These are phyloP conservation scores for Leptopilina myrica DNA, from an alignment of 2,888 invertebrate genomes.

Conservation along the genomic window DNA sequence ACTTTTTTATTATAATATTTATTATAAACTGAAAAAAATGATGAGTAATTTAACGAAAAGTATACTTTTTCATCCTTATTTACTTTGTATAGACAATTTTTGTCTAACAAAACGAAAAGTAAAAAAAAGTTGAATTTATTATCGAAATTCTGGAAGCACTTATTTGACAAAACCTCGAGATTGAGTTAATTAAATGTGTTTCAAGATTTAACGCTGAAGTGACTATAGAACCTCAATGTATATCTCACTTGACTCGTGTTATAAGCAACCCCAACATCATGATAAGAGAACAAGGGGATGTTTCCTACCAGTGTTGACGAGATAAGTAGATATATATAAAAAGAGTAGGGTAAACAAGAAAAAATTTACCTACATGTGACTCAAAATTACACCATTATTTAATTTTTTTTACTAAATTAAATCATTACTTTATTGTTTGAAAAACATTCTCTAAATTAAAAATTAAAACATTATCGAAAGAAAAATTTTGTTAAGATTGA, in stretches of 20 bases:
- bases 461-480: too few relatives aligned
- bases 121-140: background rate
- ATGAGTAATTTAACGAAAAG: too few relatives aligned
- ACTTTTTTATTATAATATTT: too few relatives aligned
- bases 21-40: background rate
- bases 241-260: constrained; percentile 5
- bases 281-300: constrained; percentile 26
- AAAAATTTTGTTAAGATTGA: too few relatives aligned
- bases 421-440: too few relatives aligned
- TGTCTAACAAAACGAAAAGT: background rate
- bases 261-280: constrained; percentile 22
- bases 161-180: background rate
- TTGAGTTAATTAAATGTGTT: constrained; percentile 9
- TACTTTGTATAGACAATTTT: too few relatives aligned
- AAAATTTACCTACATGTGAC: background rate
- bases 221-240: background rate
- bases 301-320: background rate
- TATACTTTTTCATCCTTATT: too few relatives aligned
- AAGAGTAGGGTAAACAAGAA: background rate
- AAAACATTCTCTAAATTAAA: too few relatives aligned
- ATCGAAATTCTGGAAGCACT: background rate
- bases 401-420: too few relatives aligned
- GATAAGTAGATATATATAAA: constrained; percentile 17
- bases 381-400: too few relatives aligned
- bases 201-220: background rate